Conservation (phyloP, 2,888 invertebrate genomes). For the Ypsolopha sequella region DNA sequence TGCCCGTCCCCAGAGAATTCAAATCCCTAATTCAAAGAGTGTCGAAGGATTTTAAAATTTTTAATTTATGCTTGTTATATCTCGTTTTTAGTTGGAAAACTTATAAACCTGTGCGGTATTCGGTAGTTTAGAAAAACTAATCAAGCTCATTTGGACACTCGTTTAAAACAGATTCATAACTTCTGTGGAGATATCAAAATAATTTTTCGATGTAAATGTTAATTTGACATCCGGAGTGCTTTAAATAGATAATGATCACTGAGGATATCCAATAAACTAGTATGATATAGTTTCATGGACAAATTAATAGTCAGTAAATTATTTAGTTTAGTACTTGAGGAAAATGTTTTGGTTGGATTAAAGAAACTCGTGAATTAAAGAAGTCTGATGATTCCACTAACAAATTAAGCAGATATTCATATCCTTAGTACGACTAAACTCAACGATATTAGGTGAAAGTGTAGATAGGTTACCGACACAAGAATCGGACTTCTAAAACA, state of each 20-base stretch:
- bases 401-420: too few relatives aligned
- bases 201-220: constrained; percentile 7
- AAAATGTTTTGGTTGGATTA: background rate
- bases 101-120: background rate
- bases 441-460: too few relatives aligned
- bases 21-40: too few relatives aligned
- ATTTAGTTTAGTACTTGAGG: background rate
- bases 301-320: background rate
- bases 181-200: constrained; percentile 8
- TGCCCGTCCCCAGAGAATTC: too few relatives aligned
- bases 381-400: too few relatives aligned
- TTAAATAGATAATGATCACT: constrained; percentile 3
- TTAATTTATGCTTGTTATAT: too few relatives aligned
- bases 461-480: too few relatives aligned
- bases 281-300: background rate
- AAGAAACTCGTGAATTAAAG: too few relatives aligned
- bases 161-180: constrained; percentile 8
- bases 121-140: background rate
- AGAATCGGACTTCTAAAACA: too few relatives aligned
- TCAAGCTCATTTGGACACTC: constrained; percentile 2
- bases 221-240: constrained; percentile 1
- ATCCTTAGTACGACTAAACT: too few relatives aligned
- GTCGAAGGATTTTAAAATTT: too few relatives aligned
- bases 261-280: background rate
- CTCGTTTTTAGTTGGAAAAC: too few relatives aligned